Evolutionary conservation across 2,888 invertebrate genomes (phyloP).

Genomic region (Dorcus hopei): DNA sequence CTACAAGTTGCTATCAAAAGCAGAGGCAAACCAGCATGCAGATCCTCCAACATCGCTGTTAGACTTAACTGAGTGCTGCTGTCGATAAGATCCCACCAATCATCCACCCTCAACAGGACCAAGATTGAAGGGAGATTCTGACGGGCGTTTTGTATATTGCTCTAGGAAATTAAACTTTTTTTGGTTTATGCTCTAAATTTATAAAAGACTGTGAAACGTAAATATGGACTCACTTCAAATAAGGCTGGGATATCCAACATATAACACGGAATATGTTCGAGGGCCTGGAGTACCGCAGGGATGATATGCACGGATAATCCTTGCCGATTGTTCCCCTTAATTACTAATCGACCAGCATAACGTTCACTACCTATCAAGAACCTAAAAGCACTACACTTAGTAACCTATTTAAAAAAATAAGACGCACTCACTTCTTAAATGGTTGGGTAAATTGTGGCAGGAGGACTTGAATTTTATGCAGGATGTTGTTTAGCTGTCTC

Average conservation of each 20-base stretch:
- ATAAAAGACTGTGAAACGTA: neutral
- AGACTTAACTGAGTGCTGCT: slow-evolving; percentile 38
- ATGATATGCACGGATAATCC: slow-evolving; percentile 61
- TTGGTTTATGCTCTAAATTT: neutral
- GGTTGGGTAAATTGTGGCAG: slow-evolving; percentile 44
- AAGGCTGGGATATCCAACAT: slow-evolving; percentile 46
- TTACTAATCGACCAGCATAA: slow-evolving; percentile 42
- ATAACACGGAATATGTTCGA: slow-evolving; percentile 53
- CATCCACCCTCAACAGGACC: slow-evolving; percentile 40
- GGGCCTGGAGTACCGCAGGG: slow-evolving; percentile 58
- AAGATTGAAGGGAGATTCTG: slow-evolving; percentile 42
- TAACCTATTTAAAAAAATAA: neutral
- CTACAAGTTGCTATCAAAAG: slow-evolving; percentile 43
- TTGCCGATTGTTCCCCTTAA: slow-evolving; percentile 39
- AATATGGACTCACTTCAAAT: slow-evolving; percentile 22
- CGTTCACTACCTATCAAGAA: slow-evolving; percentile 38
- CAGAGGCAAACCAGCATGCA: slow-evolving; percentile 44
- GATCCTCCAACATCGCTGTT: slow-evolving; percentile 39
- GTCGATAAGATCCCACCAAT: slow-evolving; percentile 45
- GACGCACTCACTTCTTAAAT: slow-evolving; percentile 31
- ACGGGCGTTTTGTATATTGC: slow-evolving; percentile 30
- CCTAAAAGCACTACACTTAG: slow-evolving; percentile 21
- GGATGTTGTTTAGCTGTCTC: slow-evolving; percentile 38
- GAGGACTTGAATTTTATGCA: slow-evolving; percentile 34
- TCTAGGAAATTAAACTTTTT: slow-evolving; percentile 25